Conservation (phyloP, 2,113 vertebrate species). For the Chrysemys picta region DNA sequence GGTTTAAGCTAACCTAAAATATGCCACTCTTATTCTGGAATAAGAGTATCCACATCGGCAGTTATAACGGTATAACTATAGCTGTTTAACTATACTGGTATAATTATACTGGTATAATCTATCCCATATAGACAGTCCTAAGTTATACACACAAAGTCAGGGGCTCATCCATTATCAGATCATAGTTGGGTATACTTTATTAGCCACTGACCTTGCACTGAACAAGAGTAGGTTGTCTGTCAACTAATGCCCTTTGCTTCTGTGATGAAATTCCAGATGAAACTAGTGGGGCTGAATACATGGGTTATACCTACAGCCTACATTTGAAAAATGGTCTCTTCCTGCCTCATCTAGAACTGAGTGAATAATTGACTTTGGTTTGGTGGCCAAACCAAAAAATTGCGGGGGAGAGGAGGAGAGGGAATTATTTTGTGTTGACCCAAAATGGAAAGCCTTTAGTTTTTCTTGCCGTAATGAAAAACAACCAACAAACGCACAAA, state of each 20-base stretch:
- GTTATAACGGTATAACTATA: not conserved
- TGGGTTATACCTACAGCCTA: not conserved
- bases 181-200: not conserved
- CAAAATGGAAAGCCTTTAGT: not conserved
- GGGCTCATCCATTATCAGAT: not conserved
- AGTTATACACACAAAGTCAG: not conserved
- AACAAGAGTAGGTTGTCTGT: not conserved
- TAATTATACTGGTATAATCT: rapidly evolving
- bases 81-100: rapidly evolving
- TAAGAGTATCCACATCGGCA: not conserved
- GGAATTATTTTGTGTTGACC: not conserved
- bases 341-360: not conserved
- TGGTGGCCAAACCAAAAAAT: no score
- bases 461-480: not conserved
- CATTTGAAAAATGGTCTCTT: not conserved
- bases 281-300: not conserved
- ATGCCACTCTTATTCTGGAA: not conserved
- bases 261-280: not conserved
- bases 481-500: no score
- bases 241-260: not conserved
- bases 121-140: not conserved
- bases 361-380: not conserved
- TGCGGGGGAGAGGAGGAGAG: no score
- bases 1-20: not conserved
- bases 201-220: not conserved